Base-by-base conservation (phyloP, 1,140 invertebrate genomes). In the Cherax destructor region DNA sequence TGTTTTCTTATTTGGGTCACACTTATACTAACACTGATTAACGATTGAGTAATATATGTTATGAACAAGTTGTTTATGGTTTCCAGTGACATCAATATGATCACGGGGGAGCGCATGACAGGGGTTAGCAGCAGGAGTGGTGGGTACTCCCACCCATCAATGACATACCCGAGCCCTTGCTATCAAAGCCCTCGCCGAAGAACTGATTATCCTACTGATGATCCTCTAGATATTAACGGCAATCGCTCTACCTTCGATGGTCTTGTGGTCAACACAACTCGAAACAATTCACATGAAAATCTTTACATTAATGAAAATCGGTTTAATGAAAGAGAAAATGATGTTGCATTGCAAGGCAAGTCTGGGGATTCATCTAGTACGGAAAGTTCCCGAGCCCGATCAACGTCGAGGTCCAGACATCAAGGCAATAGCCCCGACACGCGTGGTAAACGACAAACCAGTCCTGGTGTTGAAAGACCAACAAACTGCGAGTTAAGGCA, bases 51-150 rank as follows among this genome's bases (percentile, higher is more conserved):
- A 2, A 41, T 41, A 41, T 41, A 41, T 41, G 30, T 41, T 41
- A 41, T 41, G 30, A 41, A 41, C 2, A 41, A 0, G 30, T 41
- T 41, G 0, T 41, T 5, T 65, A 18, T 65, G 13, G 61, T 91
- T 78, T 85, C 0, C 86, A 94, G 94, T 91, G 93, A 94, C 83
- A 93, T 93, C 87, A 93, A 94, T 79, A 94, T 94, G 92, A 74
- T 93, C 24, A 93, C 93, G n/a, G 93, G 93, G 21, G 93, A 93
- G 41, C 85, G 89, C 21, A 76, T 92, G 50, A 78, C 86, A 9
- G 59, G 77, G 21, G 69, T 50, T 50, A 91, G 59, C 72, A 77
- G n/a, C 81, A 88, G 49, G 85, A 74, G n/a, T 41, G 77, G 41
- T 30, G n/a, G n/a, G 7, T 5, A 30, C 4, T 4, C 7, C 24